Percentiles rank a stretch among this genome's conserved stretches.
These are phyloP conservation scores for Palythoa caribaeorum DNA, from an alignment of 92 coral and sea anemone genomes.

Conservation along the genomic window DNA sequence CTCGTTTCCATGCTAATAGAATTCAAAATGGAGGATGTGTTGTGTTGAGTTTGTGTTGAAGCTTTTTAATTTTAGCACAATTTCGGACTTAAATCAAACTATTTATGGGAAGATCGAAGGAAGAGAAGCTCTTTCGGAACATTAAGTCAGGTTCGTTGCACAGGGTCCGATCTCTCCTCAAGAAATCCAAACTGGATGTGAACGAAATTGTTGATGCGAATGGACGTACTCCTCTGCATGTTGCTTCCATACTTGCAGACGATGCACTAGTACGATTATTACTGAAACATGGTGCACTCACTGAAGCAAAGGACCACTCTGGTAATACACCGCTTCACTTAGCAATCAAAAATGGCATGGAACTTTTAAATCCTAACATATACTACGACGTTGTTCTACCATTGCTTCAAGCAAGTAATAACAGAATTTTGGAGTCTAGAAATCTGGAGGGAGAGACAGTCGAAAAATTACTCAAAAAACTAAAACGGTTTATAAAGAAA, in stretches of 20 bases:
- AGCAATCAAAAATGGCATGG: constrained; percentile 82
- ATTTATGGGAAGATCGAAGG: constrained; percentile 65
- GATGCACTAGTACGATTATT: constrained; percentile 75
- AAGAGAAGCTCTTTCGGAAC: constrained; percentile 80
- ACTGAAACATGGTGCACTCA: constrained; percentile 76
- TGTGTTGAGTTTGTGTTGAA: background rate
- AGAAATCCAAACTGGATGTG: constrained; percentile 64
- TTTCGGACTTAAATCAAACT: background rate
- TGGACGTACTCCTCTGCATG: constrained; percentile 78
- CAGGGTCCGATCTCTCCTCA: constrained; percentile 80
- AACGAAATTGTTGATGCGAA: constrained; percentile 69
- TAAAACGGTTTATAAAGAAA: constrained; percentile 59
- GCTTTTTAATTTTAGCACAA: too few relatives aligned
- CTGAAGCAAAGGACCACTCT: constrained; percentile 67
- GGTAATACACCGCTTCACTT: constrained; percentile 89
- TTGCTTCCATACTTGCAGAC: constrained; percentile 90
- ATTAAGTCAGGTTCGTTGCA: constrained; percentile 80
- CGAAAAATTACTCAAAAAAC: constrained; percentile 51
- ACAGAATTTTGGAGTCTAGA: constrained; percentile 53
- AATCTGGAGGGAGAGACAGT: constrained; percentile 78
- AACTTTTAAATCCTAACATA: constrained; percentile 53
- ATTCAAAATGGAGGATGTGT: constrained; percentile 7
- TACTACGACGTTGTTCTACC: constrained; percentile 78
- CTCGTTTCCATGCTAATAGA: constrained; percentile 29
- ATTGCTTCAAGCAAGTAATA: constrained; percentile 53